These are phyloP conservation scores for Drosophila subquinaria DNA, from an alignment of 2,888 invertebrate genomes.

Conservation along the genomic window DNA sequence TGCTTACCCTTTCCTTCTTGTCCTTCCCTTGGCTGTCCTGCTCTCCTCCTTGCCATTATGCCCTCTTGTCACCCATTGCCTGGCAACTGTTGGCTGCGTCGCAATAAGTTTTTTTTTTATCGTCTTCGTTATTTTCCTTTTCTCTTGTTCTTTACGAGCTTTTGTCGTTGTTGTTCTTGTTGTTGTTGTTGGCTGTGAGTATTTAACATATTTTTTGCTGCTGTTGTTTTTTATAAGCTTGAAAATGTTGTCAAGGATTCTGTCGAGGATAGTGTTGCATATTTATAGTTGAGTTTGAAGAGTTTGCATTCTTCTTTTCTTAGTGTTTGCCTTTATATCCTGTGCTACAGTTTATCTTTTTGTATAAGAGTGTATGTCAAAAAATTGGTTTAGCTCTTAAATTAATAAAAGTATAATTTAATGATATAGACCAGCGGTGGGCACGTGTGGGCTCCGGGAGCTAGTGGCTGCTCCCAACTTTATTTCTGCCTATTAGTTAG, in stretches of 20 bases:
- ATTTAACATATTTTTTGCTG: slow-evolving; percentile 55
- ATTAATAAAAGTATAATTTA: neutral
- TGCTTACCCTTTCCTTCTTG: neutral
- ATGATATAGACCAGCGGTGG: neutral
- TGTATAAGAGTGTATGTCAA: neutral
- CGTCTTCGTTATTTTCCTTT: slow-evolving; percentile 25
- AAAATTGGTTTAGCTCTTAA: neutral
- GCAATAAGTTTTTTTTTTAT: slow-evolving; percentile 46
- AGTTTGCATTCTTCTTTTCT: slow-evolving; percentile 1
- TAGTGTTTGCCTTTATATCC: slow-evolving; percentile 9
- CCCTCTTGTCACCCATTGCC: neutral
- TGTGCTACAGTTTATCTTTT: neutral
- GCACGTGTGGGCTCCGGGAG: too few relatives aligned
- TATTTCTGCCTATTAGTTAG: too few relatives aligned
- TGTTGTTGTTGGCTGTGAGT: slow-evolving; percentile 32
- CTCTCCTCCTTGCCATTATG: neutral
- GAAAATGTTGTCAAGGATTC: slow-evolving; percentile 54
- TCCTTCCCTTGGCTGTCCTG: neutral
- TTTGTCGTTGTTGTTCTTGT: slow-evolving; percentile 35
- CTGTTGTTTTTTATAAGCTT: slow-evolving; percentile 45
- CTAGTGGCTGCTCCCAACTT: too few relatives aligned
- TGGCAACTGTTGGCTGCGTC: slow-evolving; percentile 49
- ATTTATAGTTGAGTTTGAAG: slow-evolving; percentile 20
- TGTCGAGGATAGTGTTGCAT: slow-evolving; percentile 22
- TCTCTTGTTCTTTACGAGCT: slow-evolving; percentile 35